Evolutionary conservation across 92 coral and sea anemone species (phyloP).

Genomic region (Porites rus): DNA sequence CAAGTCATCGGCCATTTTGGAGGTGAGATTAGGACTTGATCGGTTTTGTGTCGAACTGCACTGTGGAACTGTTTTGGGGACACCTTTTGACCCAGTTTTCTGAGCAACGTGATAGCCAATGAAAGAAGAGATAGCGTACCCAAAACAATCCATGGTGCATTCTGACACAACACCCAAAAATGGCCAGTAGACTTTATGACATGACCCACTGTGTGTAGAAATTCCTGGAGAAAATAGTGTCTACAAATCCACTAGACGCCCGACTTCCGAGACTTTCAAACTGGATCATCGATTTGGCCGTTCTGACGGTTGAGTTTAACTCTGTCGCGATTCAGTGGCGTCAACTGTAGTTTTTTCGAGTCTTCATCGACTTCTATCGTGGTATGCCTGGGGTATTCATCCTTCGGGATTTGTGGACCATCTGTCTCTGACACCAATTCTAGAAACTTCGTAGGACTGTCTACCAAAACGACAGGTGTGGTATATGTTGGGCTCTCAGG

Average conservation of each 20-base stretch:
- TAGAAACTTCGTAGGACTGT: neutral
- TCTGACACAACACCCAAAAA: neutral
- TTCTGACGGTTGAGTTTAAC: neutral
- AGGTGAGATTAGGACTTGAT: no score
- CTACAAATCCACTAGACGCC: neutral
- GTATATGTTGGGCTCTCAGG: constrained; percentile 27
- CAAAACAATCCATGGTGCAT: no score
- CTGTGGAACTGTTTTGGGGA: no score
- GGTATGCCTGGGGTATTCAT: neutral
- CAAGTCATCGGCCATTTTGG: no score
- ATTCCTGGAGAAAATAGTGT: neutral
- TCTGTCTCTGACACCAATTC: neutral
- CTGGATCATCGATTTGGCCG: neutral
- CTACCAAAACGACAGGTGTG: neutral
- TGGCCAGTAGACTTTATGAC: neutral
- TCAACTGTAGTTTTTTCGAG: neutral
- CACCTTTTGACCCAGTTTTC: no score
- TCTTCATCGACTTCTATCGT: neutral
- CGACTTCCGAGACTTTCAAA: neutral
- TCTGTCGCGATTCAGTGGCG: neutral
- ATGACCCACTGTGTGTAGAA: no score
- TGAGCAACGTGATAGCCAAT: no score
- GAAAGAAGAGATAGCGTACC: no score
- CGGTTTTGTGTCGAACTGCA: no score
- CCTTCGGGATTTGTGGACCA: neutral